Percentiles rank a stretch among this genome's conserved stretches.
phyloP scores from a whole-genome alignment of 2,888 invertebrate species.

The Andrena trimmerana region DNA sequence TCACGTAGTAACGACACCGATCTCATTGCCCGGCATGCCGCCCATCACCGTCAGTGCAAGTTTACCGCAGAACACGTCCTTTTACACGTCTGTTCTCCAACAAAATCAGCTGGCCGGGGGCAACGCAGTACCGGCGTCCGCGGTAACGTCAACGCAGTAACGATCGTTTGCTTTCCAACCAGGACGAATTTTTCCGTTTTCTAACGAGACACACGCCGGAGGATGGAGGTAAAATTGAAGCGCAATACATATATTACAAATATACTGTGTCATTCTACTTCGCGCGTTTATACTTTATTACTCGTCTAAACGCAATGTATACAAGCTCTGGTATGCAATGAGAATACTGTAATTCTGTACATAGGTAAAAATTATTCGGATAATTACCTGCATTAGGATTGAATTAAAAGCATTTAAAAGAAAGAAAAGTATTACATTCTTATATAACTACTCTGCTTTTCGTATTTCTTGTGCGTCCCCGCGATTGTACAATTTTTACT shows the following conservation, averaged over 20 bases:
- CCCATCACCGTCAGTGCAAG: constrained; percentile 92
- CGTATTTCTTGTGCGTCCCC: neutral
- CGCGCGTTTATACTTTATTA: constrained; percentile 57
- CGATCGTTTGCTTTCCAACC: constrained; percentile 16
- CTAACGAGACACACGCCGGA: constrained; percentile 45
- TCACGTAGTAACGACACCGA: constrained; percentile 88
- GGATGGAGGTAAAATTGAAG: constrained; percentile 46
- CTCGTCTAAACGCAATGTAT: constrained; percentile 33
- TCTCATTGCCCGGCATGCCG: constrained; percentile 92
- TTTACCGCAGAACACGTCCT: constrained; percentile 86
- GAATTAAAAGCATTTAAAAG: constrained; percentile 40
- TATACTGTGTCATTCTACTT: constrained; percentile 38
- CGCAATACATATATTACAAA: constrained; percentile 31
- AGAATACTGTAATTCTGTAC: constrained; percentile 63
- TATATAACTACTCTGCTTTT: constrained; percentile 13
- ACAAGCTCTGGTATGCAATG: constrained; percentile 14
- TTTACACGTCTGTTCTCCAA: constrained; percentile 77
- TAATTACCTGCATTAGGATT: constrained; percentile 27
- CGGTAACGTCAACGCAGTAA: constrained; percentile 77
- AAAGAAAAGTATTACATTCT: constrained; percentile 25
- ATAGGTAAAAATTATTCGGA: constrained; percentile 53
- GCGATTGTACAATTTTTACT: constrained; percentile 20
- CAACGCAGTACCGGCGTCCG: constrained; percentile 63
- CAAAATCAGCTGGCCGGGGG: constrained; percentile 71
- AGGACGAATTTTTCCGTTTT: constrained; percentile 44